These are phyloP conservation scores for Anguilla obscura DNA, from an alignment of 2,797 vertebrate genomes.

Conservation along the genomic window DNA sequence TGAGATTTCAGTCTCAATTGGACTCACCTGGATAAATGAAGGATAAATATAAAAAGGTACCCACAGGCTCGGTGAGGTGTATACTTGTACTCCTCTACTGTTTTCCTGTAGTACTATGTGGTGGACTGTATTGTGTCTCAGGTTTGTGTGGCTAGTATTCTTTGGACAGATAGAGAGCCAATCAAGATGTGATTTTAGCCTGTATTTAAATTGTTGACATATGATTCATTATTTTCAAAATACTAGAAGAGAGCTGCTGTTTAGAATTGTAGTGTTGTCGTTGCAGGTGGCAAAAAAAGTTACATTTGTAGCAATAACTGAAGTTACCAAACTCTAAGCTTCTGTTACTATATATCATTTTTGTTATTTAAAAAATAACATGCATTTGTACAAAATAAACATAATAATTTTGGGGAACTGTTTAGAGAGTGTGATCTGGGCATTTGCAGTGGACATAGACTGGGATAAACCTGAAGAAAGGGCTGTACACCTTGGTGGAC, in stretches of 20 bases:
- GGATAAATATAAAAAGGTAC: too few species aligned
- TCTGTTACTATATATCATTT: background rate
- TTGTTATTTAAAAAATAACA: background rate
- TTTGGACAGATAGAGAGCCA: too few species aligned
- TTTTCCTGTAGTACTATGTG: too few species aligned
- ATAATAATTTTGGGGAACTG: background rate
- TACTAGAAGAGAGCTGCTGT: background rate
- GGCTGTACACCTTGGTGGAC: conserved; percentile 23
- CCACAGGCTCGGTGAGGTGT: too few species aligned
- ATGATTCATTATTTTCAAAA: background rate
- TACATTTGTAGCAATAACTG: background rate
- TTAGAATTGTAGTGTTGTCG: background rate
- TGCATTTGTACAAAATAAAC: background rate
- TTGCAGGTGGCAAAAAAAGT: background rate
- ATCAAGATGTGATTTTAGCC: background rate
- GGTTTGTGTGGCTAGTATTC: too few species aligned
- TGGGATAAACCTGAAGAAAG: conserved; percentile 22
- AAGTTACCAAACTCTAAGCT: background rate
- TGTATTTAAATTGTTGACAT: too few species aligned
- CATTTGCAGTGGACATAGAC: conserved; percentile 13
- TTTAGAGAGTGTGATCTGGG: background rate
- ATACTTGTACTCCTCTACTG: too few species aligned
- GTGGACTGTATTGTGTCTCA: too few species aligned
- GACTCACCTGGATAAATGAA: too few species aligned
- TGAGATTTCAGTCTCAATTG: background rate